These are phyloP conservation scores for Anthopleura xanthogrammica DNA, from an alignment of 92 coral and sea anemone genomes.

Conservation along the genomic window DNA sequence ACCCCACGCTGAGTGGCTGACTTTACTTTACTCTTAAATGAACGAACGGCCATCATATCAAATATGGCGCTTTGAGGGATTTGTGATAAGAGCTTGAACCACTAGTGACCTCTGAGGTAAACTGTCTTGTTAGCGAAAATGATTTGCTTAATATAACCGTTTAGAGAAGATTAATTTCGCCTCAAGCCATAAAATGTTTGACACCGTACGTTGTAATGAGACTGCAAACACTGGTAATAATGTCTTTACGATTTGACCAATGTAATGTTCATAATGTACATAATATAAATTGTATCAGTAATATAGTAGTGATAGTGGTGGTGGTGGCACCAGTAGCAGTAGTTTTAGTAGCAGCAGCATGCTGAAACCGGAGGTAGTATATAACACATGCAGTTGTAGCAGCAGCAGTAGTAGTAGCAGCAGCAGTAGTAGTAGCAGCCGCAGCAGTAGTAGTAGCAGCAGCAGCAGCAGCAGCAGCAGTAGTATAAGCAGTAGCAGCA, in stretches of 20 bases:
- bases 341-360: no score
- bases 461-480: neutral
- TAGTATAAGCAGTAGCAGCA: neutral
- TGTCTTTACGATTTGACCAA: neutral
- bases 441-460: neutral
- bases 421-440: no score
- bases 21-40: no score
- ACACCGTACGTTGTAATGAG: neutral
- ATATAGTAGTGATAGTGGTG: neutral
- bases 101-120: slow-evolving; percentile 3
- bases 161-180: neutral
- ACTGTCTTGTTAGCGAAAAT: slow-evolving; percentile 20
- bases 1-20: slow-evolving; percentile 23
- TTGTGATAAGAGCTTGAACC: slow-evolving; percentile 1
- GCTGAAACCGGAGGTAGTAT: no score
- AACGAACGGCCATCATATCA: neutral
- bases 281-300: neutral
- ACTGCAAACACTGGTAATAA: neutral
- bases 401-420: neutral
- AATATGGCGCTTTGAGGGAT: slow-evolving; percentile 12
- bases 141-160: neutral
- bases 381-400: neutral
- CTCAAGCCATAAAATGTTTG: neutral
- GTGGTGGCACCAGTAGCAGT: neutral
- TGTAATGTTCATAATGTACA: neutral